Evolutionary conservation across 2,888 invertebrate genomes (phyloP), one percentile per base, ranked within the genome.

Genomic region (Malacosoma neustria): DNA sequence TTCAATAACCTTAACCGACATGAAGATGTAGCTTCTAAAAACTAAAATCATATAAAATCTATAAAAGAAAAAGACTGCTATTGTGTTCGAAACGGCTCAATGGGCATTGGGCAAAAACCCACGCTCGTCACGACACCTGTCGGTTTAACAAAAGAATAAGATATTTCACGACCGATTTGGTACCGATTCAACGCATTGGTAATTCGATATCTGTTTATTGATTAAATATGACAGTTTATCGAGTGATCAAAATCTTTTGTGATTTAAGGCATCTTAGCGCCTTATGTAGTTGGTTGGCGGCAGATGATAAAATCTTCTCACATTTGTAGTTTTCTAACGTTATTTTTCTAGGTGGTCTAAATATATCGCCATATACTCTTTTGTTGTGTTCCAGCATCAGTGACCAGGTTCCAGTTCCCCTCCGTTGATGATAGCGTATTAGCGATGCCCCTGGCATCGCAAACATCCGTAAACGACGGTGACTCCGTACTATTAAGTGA

Each of bases 71-170:
- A 42, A 32, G 38, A 40, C 45, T 45, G 41, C 46, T 29, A 52
- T 59, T 57, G 47, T 57, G 47, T 54, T 33, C 33, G 48, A 42
- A 45, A 50, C 57, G 61, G 53, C 40, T 55, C 52, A 61, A 57
- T 49, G 55, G 51, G 36, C 39, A 46, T 37, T 36, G 46, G 33
- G 49, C 40, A 61, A 64, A 68, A 67, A 48, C 35, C 36, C 42
- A 64, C 62, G 67, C 64, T 62, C 49, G 55, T 72, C 74, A 68
- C 51, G 48, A 53, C 70, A 69, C 68, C 73, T 73, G 72, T 58
- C 62, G 38, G 32, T 41, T 42, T 40, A 57, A 59, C 57, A 56
- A 49, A 46, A 51, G 50, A 49, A 54, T 64, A 62, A 69, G 52
- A 56, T 58, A 53, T 62, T 65, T 61, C 52, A 54, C 57, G 52